Evolutionary conservation across 2,797 vertebrate genomes (phyloP), one percentile per base, ranked within the genome.

Genomic region (Myotis pilosus): DNA sequence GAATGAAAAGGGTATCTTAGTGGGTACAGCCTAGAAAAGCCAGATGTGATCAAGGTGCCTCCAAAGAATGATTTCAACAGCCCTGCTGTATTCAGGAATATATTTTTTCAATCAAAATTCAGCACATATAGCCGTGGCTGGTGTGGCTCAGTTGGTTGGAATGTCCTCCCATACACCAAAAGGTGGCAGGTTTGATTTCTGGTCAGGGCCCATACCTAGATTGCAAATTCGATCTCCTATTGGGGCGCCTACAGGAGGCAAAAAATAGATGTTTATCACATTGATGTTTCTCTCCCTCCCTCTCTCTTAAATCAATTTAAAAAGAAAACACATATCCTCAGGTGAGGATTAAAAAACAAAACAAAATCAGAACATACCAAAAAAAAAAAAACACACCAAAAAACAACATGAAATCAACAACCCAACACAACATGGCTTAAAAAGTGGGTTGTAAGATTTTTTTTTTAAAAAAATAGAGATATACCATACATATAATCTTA

Each of bases 41-140:
- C 20, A 38, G 49, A 49, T n/a, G 41, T 78, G 3, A 12, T 74
- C 12, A 62, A 5, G n/a, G 25, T 79, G 9, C 60, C 44, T 75
- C 13, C 55, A 60, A 81, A 68, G 57, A 6, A 51, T 53, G n/a
- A 30, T 51, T 49, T 69, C 28, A 87, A 74, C 0, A 49, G 25
- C 68, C 28, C 53, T n/a, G 9, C 12, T 74, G 36, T 62, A 51
- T 49, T 19, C 19, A 72, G 41, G 12, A 60, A 19, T 64, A 6
- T 47, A 82, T 71, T 87, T 89, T 81, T 74, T 47, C 19, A 81
- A 60, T 74, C 6, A 91, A 80, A 96, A 92, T 47, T 88, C n/a
- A 86, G 30, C n/a, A 85, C 49, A 33, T 33, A 33, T 33, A n/a
- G 8, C 30, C 15, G 15, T 64, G 62, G 62, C 30, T 0, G 0